These are phyloP conservation scores for Drosophila multiciliata DNA, from an alignment of 2,888 invertebrate species.

Conservation along the genomic window DNA sequence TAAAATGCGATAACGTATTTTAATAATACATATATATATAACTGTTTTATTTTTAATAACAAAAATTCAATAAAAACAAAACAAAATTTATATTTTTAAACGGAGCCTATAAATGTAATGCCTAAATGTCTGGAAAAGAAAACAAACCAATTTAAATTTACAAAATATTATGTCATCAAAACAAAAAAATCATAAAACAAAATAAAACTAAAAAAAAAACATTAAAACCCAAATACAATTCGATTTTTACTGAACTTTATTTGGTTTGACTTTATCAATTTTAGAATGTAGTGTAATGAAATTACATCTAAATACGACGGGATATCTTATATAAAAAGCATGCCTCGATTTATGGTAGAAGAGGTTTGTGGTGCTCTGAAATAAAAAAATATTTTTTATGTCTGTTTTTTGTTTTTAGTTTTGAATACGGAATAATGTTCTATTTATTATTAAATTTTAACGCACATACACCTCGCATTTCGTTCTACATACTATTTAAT, in stretches of 20 bases:
- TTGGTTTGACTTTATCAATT: not conserved
- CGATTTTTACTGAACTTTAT: conserved; percentile 13
- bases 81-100: conserved; percentile 66
- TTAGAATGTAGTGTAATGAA: not conserved
- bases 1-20: conserved; percentile 58
- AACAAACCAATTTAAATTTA: conserved; percentile 53
- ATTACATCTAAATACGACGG: not conserved
- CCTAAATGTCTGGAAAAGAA: conserved; percentile 65
- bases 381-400: not conserved
- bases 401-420: not conserved
- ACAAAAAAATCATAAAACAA: conserved; percentile 30
- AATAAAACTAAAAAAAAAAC: conserved; percentile 49
- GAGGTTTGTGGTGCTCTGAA: not conserved
- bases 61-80: conserved; percentile 23
- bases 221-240: conserved; percentile 58
- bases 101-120: conserved; percentile 73
- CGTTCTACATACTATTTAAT: conserved; percentile 75
- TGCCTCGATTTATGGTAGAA: not conserved
- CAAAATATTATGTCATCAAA: conserved; percentile 62
- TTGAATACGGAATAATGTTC: conserved; percentile 72
- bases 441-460: conserved; percentile 76
- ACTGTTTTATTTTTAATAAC: conserved; percentile 67
- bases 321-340: not conserved
- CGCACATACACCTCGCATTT: conserved; percentile 67
- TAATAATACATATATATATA: conserved; percentile 57